Evolutionary conservation across 2,888 invertebrate species (phyloP), one percentile per base, ranked within the genome.

Genomic region (Plagiodera versicolora): DNA sequence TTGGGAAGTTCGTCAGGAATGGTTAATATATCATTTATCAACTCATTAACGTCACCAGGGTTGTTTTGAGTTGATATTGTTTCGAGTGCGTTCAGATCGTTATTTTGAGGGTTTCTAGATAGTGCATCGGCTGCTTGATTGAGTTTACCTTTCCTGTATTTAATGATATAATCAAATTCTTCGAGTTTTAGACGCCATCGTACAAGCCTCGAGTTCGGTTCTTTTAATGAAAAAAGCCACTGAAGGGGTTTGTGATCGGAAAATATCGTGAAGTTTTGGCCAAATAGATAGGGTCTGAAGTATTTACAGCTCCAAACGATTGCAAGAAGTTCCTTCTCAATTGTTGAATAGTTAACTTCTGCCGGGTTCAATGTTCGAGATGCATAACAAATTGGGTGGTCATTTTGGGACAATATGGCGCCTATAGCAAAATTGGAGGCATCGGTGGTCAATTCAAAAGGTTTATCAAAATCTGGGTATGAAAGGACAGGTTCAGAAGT

Each of bases 231-330:
- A 19, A 56, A 48, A 18, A 56, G 17, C 32, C 32, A 55, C 11
- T 46, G 28, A 9, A 47, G 35, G 1, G 67, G 68, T 56, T 64
- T 68, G 30, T 70, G 71, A 46, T 70, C 68, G 2, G 65, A 68
- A 49, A 63, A 30, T 1, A 60, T 56, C 1, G 14, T 47, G 16
- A 56, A 59, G 14, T 59, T 59, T 28, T 20, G 47, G 4, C 44
- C 51, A 14, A 53, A 55, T 32, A 55, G 30, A 45, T 61, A 58
- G 8, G 47, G 62, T 16, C 58, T 16, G 19, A 45, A 63, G 18
- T 50, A 28, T 52, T 59, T 54, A 18, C 63, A 63, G 16, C 54
- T 35, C 16, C 54, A 48, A 3, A 63, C 39, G 9, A 63, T 60
- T 9, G 52, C 45, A 8, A 57, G n/a, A 1, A 59, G 18, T 49